phyloP scores from a whole-genome alignment of 2,888 invertebrate species.

The Melanchra persicariae region DNA sequence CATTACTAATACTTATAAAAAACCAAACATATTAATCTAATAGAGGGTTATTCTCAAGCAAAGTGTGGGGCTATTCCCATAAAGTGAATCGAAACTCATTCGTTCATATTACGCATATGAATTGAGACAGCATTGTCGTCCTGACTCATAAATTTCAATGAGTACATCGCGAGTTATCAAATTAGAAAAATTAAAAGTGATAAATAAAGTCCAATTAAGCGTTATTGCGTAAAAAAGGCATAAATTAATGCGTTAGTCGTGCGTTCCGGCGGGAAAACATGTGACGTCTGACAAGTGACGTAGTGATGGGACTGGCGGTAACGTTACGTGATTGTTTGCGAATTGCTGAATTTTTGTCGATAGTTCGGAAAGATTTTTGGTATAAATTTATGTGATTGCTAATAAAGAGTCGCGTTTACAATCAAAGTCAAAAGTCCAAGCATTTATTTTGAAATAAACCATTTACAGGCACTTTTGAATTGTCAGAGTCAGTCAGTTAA shows the following conservation, averaged over 20 bases:
- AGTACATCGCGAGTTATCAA: constrained; percentile 84
- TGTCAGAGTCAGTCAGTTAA: too few relatives aligned
- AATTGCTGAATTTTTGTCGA: background rate
- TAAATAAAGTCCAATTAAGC: constrained; percentile 90
- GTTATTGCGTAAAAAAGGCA: constrained; percentile 91
- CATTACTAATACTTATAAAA: constrained; percentile 60
- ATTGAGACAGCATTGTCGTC: constrained; percentile 81
- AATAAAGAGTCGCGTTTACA: background rate
- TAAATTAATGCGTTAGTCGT: constrained; percentile 85
- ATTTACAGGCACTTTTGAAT: too few relatives aligned
- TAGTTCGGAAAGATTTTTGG: background rate
- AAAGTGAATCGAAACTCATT: constrained; percentile 81
- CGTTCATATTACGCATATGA: constrained; percentile 84
- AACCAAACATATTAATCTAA: constrained; percentile 64
- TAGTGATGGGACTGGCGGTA: constrained; percentile 71
- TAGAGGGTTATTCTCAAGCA: constrained; percentile 55
- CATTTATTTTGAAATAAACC: too few relatives aligned
- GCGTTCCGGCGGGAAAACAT: constrained; percentile 67
- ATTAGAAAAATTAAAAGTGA: constrained; percentile 91
- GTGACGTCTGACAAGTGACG: constrained; percentile 69
- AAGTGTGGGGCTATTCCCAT: constrained; percentile 67
- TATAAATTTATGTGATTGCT: background rate
- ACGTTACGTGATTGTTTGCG: constrained; percentile 35
- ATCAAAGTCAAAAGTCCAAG: too few relatives aligned
- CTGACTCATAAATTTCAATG: constrained; percentile 87